Percentiles rank a stretch among this genome's conserved stretches.
phyloP scores from a whole-genome alignment of 2,888 invertebrate genomes.

The Dinocampus coccinellae region DNA sequence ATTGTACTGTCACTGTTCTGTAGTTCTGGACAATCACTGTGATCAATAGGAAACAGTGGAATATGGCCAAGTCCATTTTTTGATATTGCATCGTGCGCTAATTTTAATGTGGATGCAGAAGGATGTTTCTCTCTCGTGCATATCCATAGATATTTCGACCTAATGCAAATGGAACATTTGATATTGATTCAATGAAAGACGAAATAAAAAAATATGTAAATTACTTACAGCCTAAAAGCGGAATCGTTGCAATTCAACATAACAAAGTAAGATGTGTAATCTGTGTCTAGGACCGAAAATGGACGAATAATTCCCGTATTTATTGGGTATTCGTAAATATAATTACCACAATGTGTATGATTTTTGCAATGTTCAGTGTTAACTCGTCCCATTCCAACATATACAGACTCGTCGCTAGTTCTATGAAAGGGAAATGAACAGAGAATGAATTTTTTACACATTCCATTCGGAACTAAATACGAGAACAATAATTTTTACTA shows the following conservation, averaged over 20 bases:
- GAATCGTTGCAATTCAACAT: background rate
- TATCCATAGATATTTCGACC: slow-evolving; percentile 73
- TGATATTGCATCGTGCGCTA: slow-evolving; percentile 65
- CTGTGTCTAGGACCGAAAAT: background rate
- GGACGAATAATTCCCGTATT: too few species aligned
- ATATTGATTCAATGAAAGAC: too few species aligned
- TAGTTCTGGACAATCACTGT: background rate
- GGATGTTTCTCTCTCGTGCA: slow-evolving; percentile 76
- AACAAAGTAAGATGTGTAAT: background rate
- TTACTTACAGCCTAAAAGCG: background rate
- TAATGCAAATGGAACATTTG: slow-evolving; percentile 28
- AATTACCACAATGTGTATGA: too few species aligned
- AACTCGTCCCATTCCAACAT: too few species aligned
- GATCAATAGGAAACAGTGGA: background rate
- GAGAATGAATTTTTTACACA: too few species aligned
- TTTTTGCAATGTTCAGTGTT: too few species aligned
- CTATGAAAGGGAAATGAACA: too few species aligned
- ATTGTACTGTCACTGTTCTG: background rate
- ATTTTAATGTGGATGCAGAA: slow-evolving; percentile 72
- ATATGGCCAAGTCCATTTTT: background rate
- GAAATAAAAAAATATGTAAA: too few species aligned
- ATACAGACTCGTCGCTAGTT: too few species aligned
- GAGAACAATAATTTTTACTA: too few species aligned
- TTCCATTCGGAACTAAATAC: too few species aligned
- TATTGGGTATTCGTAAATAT: too few species aligned